Percentiles rank a stretch among this genome's conserved stretches.
phyloP scores from a whole-genome alignment of 1,140 invertebrate genomes.

The Ptiloglossa arizonensis region DNA sequence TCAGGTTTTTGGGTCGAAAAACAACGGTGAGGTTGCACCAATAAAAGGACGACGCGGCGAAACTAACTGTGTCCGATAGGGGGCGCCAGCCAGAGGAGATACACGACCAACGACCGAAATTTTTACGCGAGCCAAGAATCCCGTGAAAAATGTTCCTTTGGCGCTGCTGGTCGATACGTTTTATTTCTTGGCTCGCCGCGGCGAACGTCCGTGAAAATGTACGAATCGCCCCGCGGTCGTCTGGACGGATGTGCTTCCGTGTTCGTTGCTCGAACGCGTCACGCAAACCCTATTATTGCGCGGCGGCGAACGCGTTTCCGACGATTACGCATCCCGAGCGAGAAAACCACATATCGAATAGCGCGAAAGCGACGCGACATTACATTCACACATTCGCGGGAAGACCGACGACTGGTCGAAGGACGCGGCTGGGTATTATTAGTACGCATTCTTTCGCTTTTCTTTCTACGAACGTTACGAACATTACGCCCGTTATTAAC shows the following conservation, averaged over 20 bases:
- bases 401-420: background rate
- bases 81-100: background rate
- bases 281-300: no score
- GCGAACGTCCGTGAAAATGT: no score
- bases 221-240: no score
- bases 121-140: background rate
- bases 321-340: background rate
- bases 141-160: no score
- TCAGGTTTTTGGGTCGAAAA: conserved; percentile 27
- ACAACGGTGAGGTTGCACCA: background rate
- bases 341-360: background rate
- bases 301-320: no score
- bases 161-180: no score
- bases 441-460: conserved; percentile 4
- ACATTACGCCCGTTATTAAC: no score
- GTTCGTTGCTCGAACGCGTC: background rate
- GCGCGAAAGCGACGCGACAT: background rate
- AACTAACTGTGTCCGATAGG: background rate
- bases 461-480: background rate
- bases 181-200: no score
- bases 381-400: no score
- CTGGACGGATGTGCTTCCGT: background rate
- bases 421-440: conserved; percentile 7
- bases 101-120: background rate
- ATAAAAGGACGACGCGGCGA: background rate